Conservation (phyloP, 2,113 vertebrate genomes). For the Stigmatopora argus region DNA sequence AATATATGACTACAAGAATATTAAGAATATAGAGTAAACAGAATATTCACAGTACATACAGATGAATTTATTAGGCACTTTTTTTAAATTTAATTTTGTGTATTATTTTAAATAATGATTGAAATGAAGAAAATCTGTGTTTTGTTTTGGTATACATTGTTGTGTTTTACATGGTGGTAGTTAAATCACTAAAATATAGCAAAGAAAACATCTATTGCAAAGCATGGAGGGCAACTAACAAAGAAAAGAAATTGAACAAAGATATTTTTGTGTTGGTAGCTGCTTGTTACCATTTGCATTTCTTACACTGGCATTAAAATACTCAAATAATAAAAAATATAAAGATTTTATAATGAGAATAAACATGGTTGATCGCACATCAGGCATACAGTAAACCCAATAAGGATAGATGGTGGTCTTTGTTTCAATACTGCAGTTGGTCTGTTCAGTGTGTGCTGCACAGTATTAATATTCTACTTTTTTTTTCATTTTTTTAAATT, state of each 20-base stretch:
- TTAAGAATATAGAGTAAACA: not conserved
- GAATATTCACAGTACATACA: not conserved
- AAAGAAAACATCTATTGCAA: not conserved
- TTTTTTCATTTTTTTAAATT: not conserved
- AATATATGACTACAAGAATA: not conserved
- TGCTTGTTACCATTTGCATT: not conserved
- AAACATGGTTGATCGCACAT: not conserved
- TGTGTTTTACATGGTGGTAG: not conserved
- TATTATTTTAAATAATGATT: not conserved
- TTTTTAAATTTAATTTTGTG: not conserved
- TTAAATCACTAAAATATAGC: not conserved
- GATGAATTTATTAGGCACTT: not conserved
- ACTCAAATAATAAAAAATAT: not conserved
- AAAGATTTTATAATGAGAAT: not conserved
- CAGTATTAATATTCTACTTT: not conserved
- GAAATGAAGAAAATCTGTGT: not conserved
- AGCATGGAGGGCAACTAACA: not conserved
- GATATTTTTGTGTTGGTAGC: not conserved
- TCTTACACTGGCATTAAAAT: not conserved
- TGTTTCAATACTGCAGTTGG: not conserved
- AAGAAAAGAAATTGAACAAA: not conserved
- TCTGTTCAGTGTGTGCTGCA: not conserved
- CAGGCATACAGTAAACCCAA: not conserved
- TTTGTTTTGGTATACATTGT: not conserved
- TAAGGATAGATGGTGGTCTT: conserved; percentile 2